A percentile compares a stretch with the other conserved stretches of the same genome.
Conservation (phyloP, 2,888 invertebrate genomes). For the Parnassius orleans region DNA sequence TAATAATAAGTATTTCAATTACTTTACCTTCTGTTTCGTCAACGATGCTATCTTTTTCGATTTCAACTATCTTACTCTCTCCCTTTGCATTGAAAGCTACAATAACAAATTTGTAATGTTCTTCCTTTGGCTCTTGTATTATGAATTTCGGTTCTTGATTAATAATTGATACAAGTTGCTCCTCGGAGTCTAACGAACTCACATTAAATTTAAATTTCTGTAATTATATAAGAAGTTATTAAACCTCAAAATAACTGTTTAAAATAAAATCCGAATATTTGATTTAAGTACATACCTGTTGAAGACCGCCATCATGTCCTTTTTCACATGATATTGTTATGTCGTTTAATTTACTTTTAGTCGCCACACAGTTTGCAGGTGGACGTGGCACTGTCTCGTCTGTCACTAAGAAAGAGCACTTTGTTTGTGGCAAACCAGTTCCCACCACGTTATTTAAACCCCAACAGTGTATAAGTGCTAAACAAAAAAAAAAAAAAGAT, state of each 20-base stretch:
- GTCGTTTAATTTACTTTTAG: conserved; percentile 43
- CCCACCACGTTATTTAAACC: conserved; percentile 58
- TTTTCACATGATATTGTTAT: conserved; percentile 58
- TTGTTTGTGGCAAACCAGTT: conserved; percentile 44
- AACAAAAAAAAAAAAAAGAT: conserved; percentile 3
- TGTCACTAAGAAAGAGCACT: conserved; percentile 62
- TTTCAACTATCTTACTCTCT: conserved; percentile 59
- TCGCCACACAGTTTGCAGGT: conserved; percentile 54
- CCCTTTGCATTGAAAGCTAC: conserved; percentile 69
- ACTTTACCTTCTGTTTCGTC: conserved; percentile 47
- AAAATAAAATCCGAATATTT: no score
- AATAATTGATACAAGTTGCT: conserved; percentile 58
- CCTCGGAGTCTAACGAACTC: conserved; percentile 46
- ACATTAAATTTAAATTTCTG: conserved; percentile 70
- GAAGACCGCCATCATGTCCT: conserved; percentile 66
- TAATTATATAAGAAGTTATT: conserved; percentile 30
- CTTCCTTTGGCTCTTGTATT: conserved; percentile 56
- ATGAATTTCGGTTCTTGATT: conserved; percentile 64
- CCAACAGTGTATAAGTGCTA: conserved; percentile 64
- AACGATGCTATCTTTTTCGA: conserved; percentile 53
- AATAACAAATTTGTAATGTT: conserved; percentile 60
- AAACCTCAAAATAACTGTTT: no score
- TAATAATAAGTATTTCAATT: not conserved
- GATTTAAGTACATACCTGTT: conserved; percentile 49
- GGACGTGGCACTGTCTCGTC: conserved; percentile 66